phyloP scores from a whole-genome alignment of 1,140 invertebrate genomes.

The Drosophila sulfurigaster region DNA sequence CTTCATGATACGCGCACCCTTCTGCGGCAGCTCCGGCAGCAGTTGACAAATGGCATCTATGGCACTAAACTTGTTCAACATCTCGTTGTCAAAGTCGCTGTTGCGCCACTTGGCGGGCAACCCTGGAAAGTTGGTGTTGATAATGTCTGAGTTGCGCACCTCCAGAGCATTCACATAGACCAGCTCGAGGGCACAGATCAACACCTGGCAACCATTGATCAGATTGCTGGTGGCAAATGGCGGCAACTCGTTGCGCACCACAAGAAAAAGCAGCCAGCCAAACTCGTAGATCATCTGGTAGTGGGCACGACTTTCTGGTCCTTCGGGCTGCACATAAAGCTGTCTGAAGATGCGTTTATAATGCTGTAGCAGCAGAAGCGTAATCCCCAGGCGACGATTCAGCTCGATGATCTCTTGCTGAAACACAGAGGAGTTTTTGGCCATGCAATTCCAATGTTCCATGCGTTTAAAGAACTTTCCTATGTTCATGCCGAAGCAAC shows the following conservation, averaged over 20 bases:
- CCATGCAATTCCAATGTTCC: slow-evolving; percentile 98
- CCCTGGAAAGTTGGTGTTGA: slow-evolving; percentile 93
- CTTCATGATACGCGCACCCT: slow-evolving; percentile 95
- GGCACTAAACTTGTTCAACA: slow-evolving; percentile 90
- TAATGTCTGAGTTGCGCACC: slow-evolving; percentile 90
- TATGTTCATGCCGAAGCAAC: slow-evolving; percentile 94
- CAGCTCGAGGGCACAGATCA: slow-evolving; percentile 95
- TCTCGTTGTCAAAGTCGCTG: slow-evolving; percentile 88
- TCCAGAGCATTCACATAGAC: slow-evolving; percentile 94
- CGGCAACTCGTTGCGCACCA: slow-evolving; percentile 93
- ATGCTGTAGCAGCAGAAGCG: slow-evolving; percentile 96
- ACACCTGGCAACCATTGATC: slow-evolving; percentile 96
- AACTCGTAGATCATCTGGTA: slow-evolving; percentile 91
- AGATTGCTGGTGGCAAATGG: slow-evolving; percentile 93
- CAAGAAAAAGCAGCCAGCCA: slow-evolving; percentile 96
- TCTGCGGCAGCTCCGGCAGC: slow-evolving; percentile 89
- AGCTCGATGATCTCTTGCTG: slow-evolving; percentile 93
- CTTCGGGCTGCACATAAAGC: slow-evolving; percentile 89
- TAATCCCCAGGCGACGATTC: slow-evolving; percentile 96
- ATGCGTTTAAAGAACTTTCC: slow-evolving; percentile 98
- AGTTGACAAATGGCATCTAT: slow-evolving; percentile 92
- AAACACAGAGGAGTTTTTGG: slow-evolving; percentile 93
- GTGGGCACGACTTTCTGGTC: slow-evolving; percentile 20
- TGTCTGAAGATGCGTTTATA: slow-evolving; percentile 95
- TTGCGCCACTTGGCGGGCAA: slow-evolving; percentile 90